Evolutionary conservation across 2,797 vertebrate species (phyloP).

Genomic region (Pseudochirops corinnae): DNA sequence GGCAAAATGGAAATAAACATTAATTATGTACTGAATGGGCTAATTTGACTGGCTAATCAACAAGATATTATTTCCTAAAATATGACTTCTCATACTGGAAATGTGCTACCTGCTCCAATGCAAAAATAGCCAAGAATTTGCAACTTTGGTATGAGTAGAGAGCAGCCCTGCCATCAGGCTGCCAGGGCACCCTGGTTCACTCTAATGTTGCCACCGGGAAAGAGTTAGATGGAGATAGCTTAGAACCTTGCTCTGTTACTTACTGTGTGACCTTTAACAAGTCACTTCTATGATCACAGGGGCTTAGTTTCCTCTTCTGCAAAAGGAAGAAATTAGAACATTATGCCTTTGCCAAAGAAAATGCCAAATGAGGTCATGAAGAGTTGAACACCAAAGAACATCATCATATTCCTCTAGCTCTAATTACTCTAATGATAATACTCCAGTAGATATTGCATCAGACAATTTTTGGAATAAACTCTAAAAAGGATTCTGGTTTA

Average conservation of each 20-base stretch:
- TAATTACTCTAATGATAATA: neutral
- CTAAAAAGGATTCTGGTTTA: neutral
- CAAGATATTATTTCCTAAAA: conserved; percentile 54
- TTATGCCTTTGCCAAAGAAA: neutral
- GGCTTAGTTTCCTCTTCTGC: neutral
- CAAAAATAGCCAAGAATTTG: neutral
- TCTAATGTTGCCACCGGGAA: neutral
- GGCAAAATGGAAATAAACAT: conserved; percentile 72
- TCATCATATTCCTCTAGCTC: neutral
- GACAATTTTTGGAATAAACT: neutral
- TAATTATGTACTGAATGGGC: conserved; percentile 69
- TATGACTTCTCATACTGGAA: conserved; percentile 10
- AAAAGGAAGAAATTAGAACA: neutral
- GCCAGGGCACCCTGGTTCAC: neutral
- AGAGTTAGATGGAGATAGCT: neutral
- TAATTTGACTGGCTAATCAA: conserved; percentile 68
- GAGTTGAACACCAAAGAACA: neutral
- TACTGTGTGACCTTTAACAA: neutral
- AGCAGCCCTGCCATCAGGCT: neutral
- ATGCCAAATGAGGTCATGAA: neutral
- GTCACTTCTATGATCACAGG: neutral
- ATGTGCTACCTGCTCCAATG: conserved; percentile 14
- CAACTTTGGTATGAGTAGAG: neutral
- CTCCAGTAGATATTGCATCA: neutral
- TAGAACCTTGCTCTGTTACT: neutral